A percentile compares a stretch with the other conserved stretches of the same genome.
phyloP scores from a whole-genome alignment of 1,140 invertebrate genomes.

The Drosophila triauraria region DNA sequence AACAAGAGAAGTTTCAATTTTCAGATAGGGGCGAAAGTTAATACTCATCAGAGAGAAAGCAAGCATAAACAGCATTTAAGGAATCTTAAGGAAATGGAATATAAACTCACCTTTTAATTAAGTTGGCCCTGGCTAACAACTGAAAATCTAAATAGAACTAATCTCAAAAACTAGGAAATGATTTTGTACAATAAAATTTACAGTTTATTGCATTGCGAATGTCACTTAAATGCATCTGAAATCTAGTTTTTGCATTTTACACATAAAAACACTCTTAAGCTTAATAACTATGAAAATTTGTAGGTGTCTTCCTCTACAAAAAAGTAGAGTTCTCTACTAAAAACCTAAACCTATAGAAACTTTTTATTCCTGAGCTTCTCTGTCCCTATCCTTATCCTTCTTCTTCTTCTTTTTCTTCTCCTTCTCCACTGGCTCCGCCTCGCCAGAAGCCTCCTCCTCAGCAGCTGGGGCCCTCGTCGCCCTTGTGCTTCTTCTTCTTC shows the following conservation, averaged over 20 bases:
- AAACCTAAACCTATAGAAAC: constrained; percentile 53
- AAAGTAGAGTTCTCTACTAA: constrained; percentile 44
- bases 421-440: constrained; percentile 85
- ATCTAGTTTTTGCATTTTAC: constrained; percentile 43
- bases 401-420: constrained; percentile 91
- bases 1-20: constrained; percentile 61
- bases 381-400: constrained; percentile 89
- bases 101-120: constrained; percentile 39
- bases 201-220: constrained; percentile 81
- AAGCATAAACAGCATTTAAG: constrained; percentile 12
- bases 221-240: constrained; percentile 74
- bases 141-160: constrained; percentile 20
- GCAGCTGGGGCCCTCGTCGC: constrained; percentile 85
- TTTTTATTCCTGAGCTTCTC: constrained; percentile 77
- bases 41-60: constrained; percentile 57
- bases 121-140: neutral
- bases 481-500: constrained; percentile 87
- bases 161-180: constrained; percentile 16
- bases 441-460: constrained; percentile 73
- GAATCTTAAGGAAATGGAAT: neutral
- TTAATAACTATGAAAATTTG: constrained; percentile 60
- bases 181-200: constrained; percentile 66
- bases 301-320: constrained; percentile 35
- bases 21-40: constrained; percentile 73
- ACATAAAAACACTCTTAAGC: constrained; percentile 55